phyloP scores from a whole-genome alignment of 1,140 invertebrate genomes.

The Caenorhabditis latens region DNA sequence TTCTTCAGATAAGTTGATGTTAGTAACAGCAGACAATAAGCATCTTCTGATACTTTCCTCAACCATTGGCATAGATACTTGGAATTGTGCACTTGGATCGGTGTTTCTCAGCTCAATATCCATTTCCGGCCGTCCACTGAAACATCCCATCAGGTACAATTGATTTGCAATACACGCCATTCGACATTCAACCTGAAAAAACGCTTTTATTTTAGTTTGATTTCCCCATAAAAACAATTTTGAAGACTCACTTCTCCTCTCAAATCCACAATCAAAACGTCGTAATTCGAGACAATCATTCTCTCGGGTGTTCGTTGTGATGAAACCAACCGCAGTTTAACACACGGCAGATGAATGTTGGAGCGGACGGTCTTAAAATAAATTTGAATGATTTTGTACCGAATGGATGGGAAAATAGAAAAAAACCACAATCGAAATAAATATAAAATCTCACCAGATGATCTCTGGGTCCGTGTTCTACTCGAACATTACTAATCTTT shows the following conservation, averaged over 20 bases:
- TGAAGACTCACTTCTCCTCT: slow-evolving; percentile 61
- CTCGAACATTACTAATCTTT: slow-evolving; percentile 66
- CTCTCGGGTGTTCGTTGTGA: slow-evolving; percentile 66
- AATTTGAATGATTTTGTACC: slow-evolving; percentile 4
- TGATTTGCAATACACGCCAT: slow-evolving; percentile 75
- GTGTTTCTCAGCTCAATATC: slow-evolving; percentile 68
- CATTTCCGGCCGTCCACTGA: slow-evolving; percentile 73
- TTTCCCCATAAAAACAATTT: slow-evolving; percentile 15
- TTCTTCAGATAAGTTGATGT: slow-evolving; percentile 70
- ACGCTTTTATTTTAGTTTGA: slow-evolving; percentile 9
- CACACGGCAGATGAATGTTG: slow-evolving; percentile 64
- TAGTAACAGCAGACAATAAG: slow-evolving; percentile 70
- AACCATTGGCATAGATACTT: slow-evolving; percentile 62
- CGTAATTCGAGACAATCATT: slow-evolving; percentile 66
- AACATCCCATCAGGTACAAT: slow-evolving; percentile 73
- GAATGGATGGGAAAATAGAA: slow-evolving; percentile 21
- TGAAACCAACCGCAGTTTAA: slow-evolving; percentile 66
- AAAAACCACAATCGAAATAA: not conserved
- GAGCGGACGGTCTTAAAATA: slow-evolving; percentile 64
- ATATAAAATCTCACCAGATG: slow-evolving; percentile 60
- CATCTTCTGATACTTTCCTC: slow-evolving; percentile 71
- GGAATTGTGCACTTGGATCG: slow-evolving; percentile 58
- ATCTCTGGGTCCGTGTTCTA: slow-evolving; percentile 67
- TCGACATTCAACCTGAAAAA: slow-evolving; percentile 71
- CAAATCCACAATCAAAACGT: slow-evolving; percentile 64